Percentiles rank a stretch among this genome's conserved stretches.
Evolutionary conservation across 2,113 vertebrate species (phyloP).

Genomic region (Axis porcinus): DNA sequence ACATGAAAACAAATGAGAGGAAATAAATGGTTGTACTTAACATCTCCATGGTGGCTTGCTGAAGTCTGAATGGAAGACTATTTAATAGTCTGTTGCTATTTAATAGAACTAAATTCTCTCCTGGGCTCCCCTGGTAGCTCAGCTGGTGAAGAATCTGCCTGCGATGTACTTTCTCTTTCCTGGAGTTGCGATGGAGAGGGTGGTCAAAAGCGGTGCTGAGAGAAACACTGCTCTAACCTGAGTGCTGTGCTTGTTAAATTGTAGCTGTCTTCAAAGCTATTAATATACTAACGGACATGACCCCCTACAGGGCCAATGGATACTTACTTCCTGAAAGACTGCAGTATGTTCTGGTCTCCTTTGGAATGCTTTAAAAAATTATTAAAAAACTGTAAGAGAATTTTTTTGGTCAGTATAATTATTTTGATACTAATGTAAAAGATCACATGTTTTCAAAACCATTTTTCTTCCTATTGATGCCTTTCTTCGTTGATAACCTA

Average conservation of each 20-base stretch:
- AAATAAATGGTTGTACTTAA: background rate
- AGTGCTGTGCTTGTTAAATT: background rate
- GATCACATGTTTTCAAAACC: background rate
- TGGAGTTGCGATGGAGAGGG: background rate
- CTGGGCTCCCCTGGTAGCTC: background rate
- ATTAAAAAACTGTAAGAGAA: background rate
- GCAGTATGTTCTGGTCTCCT: background rate
- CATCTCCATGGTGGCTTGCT: background rate
- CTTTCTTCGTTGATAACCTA: background rate
- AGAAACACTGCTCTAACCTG: background rate
- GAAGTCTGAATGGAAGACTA: background rate
- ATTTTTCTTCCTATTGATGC: background rate
- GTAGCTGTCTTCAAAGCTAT: background rate
- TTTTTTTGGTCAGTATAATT: background rate
- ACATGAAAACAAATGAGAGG: background rate
- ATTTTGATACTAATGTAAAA: background rate
- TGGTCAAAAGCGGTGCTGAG: background rate
- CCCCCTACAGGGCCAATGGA: background rate
- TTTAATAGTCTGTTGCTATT: background rate
- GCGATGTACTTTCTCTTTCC: background rate
- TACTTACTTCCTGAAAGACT: background rate
- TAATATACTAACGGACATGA: background rate
- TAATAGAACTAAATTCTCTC: background rate
- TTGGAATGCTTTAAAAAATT: background rate
- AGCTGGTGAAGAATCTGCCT: background rate